Conservation (phyloP, 2,797 vertebrate genomes). For the Falco biarmicus region DNA sequence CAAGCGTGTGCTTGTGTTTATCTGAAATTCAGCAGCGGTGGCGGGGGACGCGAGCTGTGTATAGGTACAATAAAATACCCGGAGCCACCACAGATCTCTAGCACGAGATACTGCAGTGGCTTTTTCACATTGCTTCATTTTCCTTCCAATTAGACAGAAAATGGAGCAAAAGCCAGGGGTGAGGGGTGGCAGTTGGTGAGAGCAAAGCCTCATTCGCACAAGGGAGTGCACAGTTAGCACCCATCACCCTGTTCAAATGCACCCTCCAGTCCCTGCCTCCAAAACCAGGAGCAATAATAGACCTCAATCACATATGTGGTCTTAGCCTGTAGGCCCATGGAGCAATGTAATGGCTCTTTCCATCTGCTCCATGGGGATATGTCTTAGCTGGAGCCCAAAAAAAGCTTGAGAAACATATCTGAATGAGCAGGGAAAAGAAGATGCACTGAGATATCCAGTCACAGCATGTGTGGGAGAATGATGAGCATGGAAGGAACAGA, state of each 20-base stretch:
- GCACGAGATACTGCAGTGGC: neutral
- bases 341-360: rapidly evolving
- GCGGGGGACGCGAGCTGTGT: neutral
- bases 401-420: neutral
- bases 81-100: neutral
- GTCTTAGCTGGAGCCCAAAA: neutral
- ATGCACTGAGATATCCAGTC: neutral
- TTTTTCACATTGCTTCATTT: neutral
- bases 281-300: rapidly evolving
- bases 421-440: neutral
- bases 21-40: neutral
- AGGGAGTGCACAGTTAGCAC: neutral
- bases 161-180: neutral
- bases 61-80: neutral
- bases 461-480: neutral
- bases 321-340: neutral
- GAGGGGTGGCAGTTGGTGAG: neutral
- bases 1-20: neutral
- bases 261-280: neutral
- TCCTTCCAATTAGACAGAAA: neutral
- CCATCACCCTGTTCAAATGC: neutral
- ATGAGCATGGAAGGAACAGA: neutral
- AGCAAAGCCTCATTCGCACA: neutral
- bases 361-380: rapidly evolving
- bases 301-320: neutral